Evolutionary conservation across 92 coral and sea anemone genomes (phyloP).

Genomic region (Bergia sp.): DNA sequence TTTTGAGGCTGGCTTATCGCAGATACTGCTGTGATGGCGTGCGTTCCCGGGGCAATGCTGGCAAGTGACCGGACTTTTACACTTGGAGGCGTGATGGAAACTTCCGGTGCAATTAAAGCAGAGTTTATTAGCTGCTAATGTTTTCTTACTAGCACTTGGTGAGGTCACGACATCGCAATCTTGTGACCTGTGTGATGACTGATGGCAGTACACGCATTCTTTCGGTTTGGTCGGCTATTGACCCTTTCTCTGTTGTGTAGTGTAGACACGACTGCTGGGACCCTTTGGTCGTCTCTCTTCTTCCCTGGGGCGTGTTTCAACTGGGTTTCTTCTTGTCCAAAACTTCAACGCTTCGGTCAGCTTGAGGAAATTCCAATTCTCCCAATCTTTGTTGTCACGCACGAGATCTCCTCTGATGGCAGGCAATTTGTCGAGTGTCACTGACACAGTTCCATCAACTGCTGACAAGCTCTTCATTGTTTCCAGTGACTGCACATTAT

Average conservation of each 20-base stretch:
- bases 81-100: conserved; percentile 30
- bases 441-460: conserved; percentile 54
- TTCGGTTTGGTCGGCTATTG: not conserved
- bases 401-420: conserved; percentile 60
- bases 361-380: conserved; percentile 48
- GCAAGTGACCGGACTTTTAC: conserved; percentile 45
- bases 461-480: conserved; percentile 42
- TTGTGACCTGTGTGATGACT: conserved; percentile 39
- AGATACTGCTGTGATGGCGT: conserved; percentile 55
- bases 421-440: conserved; percentile 61
- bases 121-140: conserved; percentile 40
- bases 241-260: conserved; percentile 45
- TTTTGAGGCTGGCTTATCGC: conserved; percentile 36
- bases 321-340: conserved; percentile 60
- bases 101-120: conserved; percentile 58
- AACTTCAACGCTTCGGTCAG: conserved; percentile 51
- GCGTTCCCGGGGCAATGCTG: conserved; percentile 46
- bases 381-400: conserved; percentile 55
- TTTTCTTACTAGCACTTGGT: conserved; percentile 41
- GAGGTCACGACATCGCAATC: conserved; percentile 42
- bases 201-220: conserved; percentile 40
- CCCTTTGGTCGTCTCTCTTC: conserved; percentile 31
- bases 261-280: conserved; percentile 32
- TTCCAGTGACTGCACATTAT: conserved; percentile 54
- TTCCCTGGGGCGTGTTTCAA: conserved; percentile 11